phyloP scores from a whole-genome alignment of 2,888 invertebrate species.

The Chirona hameri region DNA sequence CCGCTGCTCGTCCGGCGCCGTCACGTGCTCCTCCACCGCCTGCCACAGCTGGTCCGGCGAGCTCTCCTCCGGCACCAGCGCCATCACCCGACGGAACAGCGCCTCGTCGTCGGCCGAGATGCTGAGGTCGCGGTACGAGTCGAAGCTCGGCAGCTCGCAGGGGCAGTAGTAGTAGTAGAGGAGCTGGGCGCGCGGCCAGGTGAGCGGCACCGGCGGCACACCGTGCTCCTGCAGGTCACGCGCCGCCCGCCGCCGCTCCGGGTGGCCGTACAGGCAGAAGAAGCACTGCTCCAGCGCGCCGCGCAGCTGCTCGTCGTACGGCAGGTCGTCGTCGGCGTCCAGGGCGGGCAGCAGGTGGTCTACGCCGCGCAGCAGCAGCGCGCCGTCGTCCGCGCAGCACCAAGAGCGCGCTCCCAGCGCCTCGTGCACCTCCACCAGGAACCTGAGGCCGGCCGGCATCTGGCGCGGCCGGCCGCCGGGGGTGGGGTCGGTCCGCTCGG shows the following conservation, averaged over 20 bases:
- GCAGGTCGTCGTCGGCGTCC: constrained; percentile 37
- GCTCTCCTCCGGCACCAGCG: constrained; percentile 63
- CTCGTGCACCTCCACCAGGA: constrained; percentile 39
- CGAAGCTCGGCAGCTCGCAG: constrained; percentile 49
- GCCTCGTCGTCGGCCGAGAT: constrained; percentile 78
- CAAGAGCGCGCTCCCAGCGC: constrained; percentile 56
- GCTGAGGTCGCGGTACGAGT: constrained; percentile 61
- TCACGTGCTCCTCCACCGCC: constrained; percentile 35
- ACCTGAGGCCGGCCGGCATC: constrained; percentile 26
- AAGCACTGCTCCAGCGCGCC: constrained; percentile 77
- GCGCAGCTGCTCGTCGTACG: constrained; percentile 35
- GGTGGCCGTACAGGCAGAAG: constrained; percentile 81
- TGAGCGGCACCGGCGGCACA: constrained; percentile 62
- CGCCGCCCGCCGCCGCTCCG: constrained; percentile 58
- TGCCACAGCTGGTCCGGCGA: constrained; percentile 53
- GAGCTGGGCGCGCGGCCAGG: constrained; percentile 70
- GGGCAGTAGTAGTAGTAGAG: constrained; percentile 50
- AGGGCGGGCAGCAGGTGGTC: constrained; percentile 56
- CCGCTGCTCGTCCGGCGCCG: constrained; percentile 31
- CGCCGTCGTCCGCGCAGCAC: constrained; percentile 74
- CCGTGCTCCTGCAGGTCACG: constrained; percentile 69
- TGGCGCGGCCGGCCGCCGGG: not conserved
- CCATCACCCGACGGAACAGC: constrained; percentile 65
- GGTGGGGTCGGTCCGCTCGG: constrained; percentile 43
- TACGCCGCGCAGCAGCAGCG: constrained; percentile 71